Base-by-base conservation (phyloP, 2,888 invertebrate genomes). In the Deilephila porcellus region DNA sequence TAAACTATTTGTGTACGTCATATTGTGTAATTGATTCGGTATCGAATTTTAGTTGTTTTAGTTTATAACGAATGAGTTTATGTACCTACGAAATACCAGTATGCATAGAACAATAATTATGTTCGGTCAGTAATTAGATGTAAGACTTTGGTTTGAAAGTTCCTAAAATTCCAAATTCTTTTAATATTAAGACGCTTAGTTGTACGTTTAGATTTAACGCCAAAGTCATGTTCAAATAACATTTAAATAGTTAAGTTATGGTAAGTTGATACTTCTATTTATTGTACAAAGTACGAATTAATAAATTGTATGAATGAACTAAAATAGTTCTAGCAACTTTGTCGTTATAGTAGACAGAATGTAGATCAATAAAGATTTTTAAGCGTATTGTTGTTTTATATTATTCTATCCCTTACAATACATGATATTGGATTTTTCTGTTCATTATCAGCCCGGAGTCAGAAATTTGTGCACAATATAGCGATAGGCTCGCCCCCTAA, bases 221-320 rank as follows among this genome's bases (percentile, higher is more conserved):
- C 84, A 85, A 85, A 85, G 83, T 84, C 80, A 79, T 79, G 81
- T 83, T 82, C 80, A 84, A 84, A 82, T 80, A 79, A 73, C 79
- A 72, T 75, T 78, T 80, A 80, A 79, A 79, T 77, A 74, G 79
- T 73, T 82, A 80, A 78, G 80, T 78, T 76, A 70, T 81, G 80
- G 75, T 83, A 82, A 81, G 80, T 77, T 73, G 75, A 77, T 82
- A 83, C 78, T 82, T 83, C 85, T 86, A 91, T 92, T 92, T 92
- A 92, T 93, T 91, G 90, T 92, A 92, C 92, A 86, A 89, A 92
- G 90, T 91, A 91, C 88, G 82, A 82, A 83, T 75, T 76, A 72
- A 78, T 62, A 74, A 76, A 75, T 73, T 79, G 76, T 77, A 75
- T 78, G 62, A 63, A 37, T 52, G 60, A 45, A 71, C 56, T 67